Conservation (phyloP, 2,888 invertebrate genomes). For the Aleiodes alternator region DNA sequence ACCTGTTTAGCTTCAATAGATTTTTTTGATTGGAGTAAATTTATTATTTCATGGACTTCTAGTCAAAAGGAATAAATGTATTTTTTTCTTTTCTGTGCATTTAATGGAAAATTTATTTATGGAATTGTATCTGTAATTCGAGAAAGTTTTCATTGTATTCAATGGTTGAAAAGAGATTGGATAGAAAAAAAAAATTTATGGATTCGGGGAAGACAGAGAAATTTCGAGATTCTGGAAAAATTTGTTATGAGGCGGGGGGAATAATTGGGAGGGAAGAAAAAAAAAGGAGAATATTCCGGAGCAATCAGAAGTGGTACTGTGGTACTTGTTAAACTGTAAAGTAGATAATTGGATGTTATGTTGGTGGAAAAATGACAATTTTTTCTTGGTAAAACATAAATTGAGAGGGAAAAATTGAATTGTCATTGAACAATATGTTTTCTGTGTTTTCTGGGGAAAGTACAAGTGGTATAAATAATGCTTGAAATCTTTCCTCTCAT, state of each 20-base stretch:
- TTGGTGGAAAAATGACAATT: constrained; percentile 14
- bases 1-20: not conserved
- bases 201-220: constrained; percentile 16
- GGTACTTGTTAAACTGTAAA: constrained; percentile 15
- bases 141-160: constrained; percentile 16
- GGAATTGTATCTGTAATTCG: constrained; percentile 1
- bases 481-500: constrained; percentile 56
- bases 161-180: not conserved
- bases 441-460: constrained; percentile 65
- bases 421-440: constrained; percentile 19
- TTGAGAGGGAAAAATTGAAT: not conserved
- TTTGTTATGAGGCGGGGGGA: not conserved
- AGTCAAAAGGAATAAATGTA: constrained; percentile 14
- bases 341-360: constrained; percentile 17
- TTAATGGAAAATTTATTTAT: not conserved
- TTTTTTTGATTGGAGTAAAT: too few species aligned
- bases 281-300: not conserved
- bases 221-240: constrained; percentile 13
- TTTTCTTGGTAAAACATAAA: constrained; percentile 28
- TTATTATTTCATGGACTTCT: constrained; percentile 6
- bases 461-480: constrained; percentile 66
- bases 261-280: not conserved
- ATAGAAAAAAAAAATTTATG: not conserved
- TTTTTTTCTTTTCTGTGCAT: not conserved
- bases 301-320: not conserved